These are phyloP conservation scores for Maccullochella peelii DNA, from an alignment of 2,113 vertebrate genomes.

Conservation along the genomic window DNA sequence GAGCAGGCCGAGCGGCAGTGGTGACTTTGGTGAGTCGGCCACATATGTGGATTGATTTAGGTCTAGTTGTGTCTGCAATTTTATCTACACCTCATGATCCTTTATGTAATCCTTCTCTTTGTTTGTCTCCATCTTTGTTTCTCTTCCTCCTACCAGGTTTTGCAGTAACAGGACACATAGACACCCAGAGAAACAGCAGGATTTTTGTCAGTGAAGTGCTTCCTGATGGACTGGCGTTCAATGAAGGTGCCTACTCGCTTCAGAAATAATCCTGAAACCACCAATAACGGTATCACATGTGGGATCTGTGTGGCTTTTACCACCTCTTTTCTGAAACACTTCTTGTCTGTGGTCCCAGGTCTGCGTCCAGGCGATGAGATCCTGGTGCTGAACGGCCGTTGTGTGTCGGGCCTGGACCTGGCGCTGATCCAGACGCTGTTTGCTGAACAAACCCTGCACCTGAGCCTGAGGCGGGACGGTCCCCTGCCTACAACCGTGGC, in stretches of 20 bases:
- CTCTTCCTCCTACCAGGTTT: conserved; percentile 83
- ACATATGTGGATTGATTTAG: neutral
- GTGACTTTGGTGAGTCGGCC: conserved; percentile 90
- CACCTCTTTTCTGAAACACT: neutral
- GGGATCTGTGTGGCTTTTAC: neutral
- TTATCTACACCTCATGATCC: neutral
- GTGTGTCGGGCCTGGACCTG: conserved; percentile 89
- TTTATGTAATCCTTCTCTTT: neutral
- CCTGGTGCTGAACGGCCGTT: conserved; percentile 89
- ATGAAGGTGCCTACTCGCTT: conserved; percentile 84
- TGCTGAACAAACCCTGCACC: conserved; percentile 86
- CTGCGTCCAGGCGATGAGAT: conserved; percentile 92
- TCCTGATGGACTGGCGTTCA: conserved; percentile 87
- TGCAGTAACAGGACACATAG: conserved; percentile 91
- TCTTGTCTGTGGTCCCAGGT: conserved; percentile 76
- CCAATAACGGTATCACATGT: neutral
- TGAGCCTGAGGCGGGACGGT: conserved; percentile 85
- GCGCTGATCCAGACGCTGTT: conserved; percentile 91
- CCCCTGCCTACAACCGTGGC: conserved; percentile 60
- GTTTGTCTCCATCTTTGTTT: neutral
- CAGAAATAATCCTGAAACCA: neutral
- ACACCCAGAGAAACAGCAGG: conserved; percentile 84
- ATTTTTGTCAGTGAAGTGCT: conserved; percentile 93
- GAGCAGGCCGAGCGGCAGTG: conserved; percentile 82
- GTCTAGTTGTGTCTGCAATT: neutral